Evolutionary conservation across 1,140 invertebrate species (phyloP).

Genomic region (Grapholita molesta): DNA sequence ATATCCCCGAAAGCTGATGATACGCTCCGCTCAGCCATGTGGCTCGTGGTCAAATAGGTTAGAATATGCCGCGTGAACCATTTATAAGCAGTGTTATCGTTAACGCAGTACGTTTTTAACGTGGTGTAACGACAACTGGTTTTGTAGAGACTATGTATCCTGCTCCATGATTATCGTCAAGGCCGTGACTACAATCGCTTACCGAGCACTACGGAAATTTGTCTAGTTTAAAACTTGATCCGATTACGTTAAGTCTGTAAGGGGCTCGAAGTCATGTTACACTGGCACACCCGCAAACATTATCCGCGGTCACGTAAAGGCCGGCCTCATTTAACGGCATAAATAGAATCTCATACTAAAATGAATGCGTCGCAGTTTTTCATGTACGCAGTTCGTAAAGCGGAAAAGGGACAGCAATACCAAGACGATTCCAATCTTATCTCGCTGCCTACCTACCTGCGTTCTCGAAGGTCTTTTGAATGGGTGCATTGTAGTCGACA

Average conservation of each 20-base stretch:
- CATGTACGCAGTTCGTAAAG: not conserved
- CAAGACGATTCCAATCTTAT: not conserved
- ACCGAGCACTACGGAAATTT: no score
- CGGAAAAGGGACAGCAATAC: not conserved
- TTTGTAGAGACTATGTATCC: no score
- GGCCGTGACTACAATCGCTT: no score
- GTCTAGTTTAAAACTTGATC: no score
- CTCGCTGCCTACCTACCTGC: not conserved
- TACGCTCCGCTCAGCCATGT: not conserved
- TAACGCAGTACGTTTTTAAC: conserved; percentile 10
- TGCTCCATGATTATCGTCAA: no score
- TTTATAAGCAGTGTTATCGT: not conserved
- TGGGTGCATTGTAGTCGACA: no score
- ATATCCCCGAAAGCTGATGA: no score
- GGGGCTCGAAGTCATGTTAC: no score
- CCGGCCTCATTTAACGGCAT: not conserved
- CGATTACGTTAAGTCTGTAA: no score
- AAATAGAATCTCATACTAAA: not conserved
- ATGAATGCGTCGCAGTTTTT: not conserved
- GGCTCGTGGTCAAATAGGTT: not conserved
- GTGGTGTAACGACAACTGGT: not conserved
- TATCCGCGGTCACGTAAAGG: no score
- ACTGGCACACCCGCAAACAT: not conserved
- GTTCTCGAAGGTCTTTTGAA: not conserved
- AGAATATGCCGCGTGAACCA: not conserved